A percentile compares a stretch with the other conserved stretches of the same genome.
phyloP scores from a whole-genome alignment of 2,888 invertebrate genomes.

The Suillia variegata region DNA sequence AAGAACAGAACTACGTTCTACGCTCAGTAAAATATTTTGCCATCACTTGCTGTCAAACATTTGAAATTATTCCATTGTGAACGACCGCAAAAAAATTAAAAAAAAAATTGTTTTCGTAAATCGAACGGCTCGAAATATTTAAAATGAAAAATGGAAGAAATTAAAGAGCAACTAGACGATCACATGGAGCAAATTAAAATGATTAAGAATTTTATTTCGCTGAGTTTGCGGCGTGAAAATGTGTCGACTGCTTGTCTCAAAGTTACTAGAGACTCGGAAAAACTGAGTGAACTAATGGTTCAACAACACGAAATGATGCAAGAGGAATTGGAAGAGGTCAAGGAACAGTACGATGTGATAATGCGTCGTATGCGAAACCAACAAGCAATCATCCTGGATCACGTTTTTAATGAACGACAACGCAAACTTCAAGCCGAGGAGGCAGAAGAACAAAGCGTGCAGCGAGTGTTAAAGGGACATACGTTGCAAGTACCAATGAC shows the following conservation, averaged over 20 bases:
- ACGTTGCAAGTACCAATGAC: no score
- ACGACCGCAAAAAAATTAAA: no score
- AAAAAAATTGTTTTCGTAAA: no score
- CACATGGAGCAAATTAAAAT: slow-evolving; percentile 27
- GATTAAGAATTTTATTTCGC: slow-evolving; percentile 36
- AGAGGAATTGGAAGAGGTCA: slow-evolving; percentile 25
- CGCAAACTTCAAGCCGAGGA: slow-evolving; percentile 18
- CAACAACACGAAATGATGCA: slow-evolving; percentile 31
- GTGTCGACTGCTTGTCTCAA: slow-evolving; percentile 28
- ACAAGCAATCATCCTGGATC: slow-evolving; percentile 29
- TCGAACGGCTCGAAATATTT: no score
- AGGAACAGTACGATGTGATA: slow-evolving; percentile 30
- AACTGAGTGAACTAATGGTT: slow-evolving; percentile 30
- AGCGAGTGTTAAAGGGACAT: not conserved
- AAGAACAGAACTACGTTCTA: no score
- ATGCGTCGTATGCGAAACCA: slow-evolving; percentile 38
- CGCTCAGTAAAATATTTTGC: no score
- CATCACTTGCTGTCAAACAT: no score
- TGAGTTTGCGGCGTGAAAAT: slow-evolving; percentile 37
- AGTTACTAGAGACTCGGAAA: slow-evolving; percentile 21
- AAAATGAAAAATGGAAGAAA: slow-evolving; percentile 23
- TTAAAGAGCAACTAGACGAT: slow-evolving; percentile 7
- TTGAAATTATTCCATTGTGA: no score
- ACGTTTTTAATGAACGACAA: slow-evolving; percentile 28
- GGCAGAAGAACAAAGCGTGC: slow-evolving; percentile 12